Evolutionary conservation across 2,113 vertebrate species (phyloP).

Genomic region (Menidia beryllina): DNA sequence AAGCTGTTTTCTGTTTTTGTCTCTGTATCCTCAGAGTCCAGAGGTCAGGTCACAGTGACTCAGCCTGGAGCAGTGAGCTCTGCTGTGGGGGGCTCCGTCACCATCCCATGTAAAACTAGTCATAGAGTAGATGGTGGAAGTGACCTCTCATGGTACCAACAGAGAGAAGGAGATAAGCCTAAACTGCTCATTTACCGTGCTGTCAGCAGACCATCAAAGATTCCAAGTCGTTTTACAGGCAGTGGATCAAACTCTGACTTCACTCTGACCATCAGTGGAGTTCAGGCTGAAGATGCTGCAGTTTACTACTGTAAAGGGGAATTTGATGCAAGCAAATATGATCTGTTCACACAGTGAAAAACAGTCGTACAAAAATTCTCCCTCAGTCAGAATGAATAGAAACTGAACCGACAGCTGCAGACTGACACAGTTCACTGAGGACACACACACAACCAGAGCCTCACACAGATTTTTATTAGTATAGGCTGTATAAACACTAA

Average conservation of each 20-base stretch:
- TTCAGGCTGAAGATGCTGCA: no score
- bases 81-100: slow-evolving; percentile 24
- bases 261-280: slow-evolving; percentile 13
- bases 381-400: no score
- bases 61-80: slow-evolving; percentile 37
- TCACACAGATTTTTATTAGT: no score
- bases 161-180: slow-evolving; percentile 1
- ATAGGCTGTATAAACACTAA: no score
- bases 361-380: no score
- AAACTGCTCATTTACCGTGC: background rate
- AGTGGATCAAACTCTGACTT: slow-evolving; percentile 12
- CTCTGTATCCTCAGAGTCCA: slow-evolving; percentile 58
- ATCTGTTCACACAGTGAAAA: no score
- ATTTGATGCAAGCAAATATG: no score
- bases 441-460: no score
- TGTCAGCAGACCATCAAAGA: background rate
- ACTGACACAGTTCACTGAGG: no score
- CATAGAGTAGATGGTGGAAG: background rate
- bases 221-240: background rate
- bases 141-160: slow-evolving; percentile 7
- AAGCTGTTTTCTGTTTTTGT: slow-evolving; percentile 31
- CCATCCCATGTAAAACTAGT: slow-evolving; percentile 27
- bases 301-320: no score
- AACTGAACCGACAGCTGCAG: no score
- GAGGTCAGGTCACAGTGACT: slow-evolving; percentile 42